Evolutionary conservation across 1,140 invertebrate genomes (phyloP).

Genomic region (Bicyclus anynana): DNA sequence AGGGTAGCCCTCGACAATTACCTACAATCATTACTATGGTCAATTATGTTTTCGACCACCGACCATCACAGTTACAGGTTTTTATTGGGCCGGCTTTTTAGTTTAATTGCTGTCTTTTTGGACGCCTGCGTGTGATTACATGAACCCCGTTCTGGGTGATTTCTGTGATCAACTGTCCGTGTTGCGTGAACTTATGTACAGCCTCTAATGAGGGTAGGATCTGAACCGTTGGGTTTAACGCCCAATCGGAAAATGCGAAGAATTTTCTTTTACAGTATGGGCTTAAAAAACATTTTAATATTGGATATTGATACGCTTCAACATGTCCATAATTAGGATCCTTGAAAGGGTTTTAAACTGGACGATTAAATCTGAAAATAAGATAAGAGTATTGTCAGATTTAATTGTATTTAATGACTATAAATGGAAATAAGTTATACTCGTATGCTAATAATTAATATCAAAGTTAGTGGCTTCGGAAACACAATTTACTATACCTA

Average conservation of each 20-base stretch:
- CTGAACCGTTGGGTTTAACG: not conserved
- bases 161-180: slow-evolving; percentile 26
- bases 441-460: too few species aligned
- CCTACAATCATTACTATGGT: slow-evolving; percentile 69
- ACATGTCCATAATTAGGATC: too few species aligned
- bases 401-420: too few species aligned
- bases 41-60: slow-evolving; percentile 62
- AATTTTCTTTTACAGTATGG: too few species aligned
- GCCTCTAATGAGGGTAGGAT: not conserved
- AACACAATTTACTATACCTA: too few species aligned
- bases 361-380: too few species aligned
- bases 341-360: too few species aligned
- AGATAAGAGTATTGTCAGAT: too few species aligned
- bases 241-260: not conserved
- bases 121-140: slow-evolving; percentile 29
- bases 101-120: slow-evolving; percentile 59
- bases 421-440: too few species aligned
- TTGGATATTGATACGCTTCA: too few species aligned
- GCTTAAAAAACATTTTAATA: too few species aligned
- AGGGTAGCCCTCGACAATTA: slow-evolving; percentile 61
- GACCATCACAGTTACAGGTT: slow-evolving; percentile 59
- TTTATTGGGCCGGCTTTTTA: slow-evolving; percentile 64
- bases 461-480: too few species aligned
- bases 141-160: slow-evolving; percentile 18
- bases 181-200: slow-evolving; percentile 9